Percentiles rank a stretch among this genome's conserved stretches.
These are phyloP conservation scores for Elegia similella DNA, from an alignment of 2,888 invertebrate species.

Conservation along the genomic window DNA sequence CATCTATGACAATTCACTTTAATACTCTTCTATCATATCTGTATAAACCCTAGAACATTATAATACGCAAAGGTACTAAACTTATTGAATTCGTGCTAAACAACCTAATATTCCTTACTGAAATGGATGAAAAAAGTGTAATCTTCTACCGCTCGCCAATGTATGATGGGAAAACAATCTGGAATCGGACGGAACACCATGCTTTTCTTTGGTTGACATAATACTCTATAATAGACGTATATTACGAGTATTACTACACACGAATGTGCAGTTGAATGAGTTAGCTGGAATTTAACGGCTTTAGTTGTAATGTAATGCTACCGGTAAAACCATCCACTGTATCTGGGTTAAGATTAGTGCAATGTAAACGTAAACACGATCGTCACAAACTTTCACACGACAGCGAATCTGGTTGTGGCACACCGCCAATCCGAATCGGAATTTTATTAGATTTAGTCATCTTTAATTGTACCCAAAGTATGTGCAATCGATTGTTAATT, in stretches of 20 bases:
- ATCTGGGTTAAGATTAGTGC: constrained; percentile 34
- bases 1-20: too few species aligned
- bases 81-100: too few species aligned
- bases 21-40: too few species aligned
- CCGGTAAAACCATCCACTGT: neutral
- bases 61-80: too few species aligned
- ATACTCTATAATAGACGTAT: neutral
- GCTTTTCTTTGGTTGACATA: constrained; percentile 64
- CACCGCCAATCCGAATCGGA: constrained; percentile 16
- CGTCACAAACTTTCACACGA: constrained; percentile 51
- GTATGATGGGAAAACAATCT: constrained; percentile 83
- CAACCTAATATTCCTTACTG: constrained; percentile 49
- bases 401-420: constrained; percentile 36
- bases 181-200: constrained; percentile 63
- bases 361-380: constrained; percentile 56
- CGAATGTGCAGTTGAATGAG: neutral
- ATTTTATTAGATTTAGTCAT: constrained; percentile 10
- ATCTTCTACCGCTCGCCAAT: constrained; percentile 77
- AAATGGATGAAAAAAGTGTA: constrained; percentile 67
- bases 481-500: too few species aligned
- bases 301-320: neutral
- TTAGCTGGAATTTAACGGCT: neutral
- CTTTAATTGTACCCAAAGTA: neutral
- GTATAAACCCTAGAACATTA: too few species aligned
- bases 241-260: neutral